phyloP scores from a whole-genome alignment of 2,113 vertebrate species.

The Stictonetta naevosa region DNA sequence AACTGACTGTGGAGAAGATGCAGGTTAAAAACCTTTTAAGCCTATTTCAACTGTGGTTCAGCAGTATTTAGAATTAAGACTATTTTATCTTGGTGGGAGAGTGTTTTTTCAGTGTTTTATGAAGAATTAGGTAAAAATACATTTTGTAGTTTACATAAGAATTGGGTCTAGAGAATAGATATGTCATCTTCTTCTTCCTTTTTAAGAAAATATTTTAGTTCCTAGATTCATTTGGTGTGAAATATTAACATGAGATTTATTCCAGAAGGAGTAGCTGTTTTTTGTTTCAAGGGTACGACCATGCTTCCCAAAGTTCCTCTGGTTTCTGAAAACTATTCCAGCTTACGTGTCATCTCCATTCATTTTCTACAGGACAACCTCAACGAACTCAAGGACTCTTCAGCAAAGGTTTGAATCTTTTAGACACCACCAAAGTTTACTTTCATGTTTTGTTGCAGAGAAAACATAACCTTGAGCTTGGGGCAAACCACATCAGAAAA shows the following conservation, averaged over 20 bases:
- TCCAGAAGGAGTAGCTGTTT: conserved; percentile 87
- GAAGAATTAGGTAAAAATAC: background rate
- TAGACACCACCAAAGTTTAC: conserved; percentile 44
- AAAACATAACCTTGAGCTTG: background rate
- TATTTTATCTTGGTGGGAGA: conserved; percentile 3
- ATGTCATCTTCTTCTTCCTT: conserved; percentile 17
- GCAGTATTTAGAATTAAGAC: background rate
- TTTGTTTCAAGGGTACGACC: conserved; percentile 82
- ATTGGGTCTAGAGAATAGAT: conserved; percentile 48
- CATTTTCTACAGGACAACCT: conserved; percentile 99
- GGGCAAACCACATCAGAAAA: background rate
- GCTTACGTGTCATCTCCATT: conserved; percentile 99
- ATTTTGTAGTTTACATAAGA: background rate
- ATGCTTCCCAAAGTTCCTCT: conserved; percentile 82
- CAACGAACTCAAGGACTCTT: conserved; percentile 98
- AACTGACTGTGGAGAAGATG: conserved; percentile 69
- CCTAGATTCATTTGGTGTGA: conserved; percentile 58
- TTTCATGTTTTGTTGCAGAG: background rate
- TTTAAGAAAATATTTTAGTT: background rate
- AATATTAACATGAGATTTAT: conserved; percentile 81
- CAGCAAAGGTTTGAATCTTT: conserved; percentile 93
- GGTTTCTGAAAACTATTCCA: conserved; percentile 90
- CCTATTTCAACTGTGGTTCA: background rate
- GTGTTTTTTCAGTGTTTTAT: conserved; percentile 7
- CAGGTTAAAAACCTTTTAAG: background rate